phyloP scores from a whole-genome alignment of 2,113 vertebrate genomes.

The Percopsis transmontana region DNA sequence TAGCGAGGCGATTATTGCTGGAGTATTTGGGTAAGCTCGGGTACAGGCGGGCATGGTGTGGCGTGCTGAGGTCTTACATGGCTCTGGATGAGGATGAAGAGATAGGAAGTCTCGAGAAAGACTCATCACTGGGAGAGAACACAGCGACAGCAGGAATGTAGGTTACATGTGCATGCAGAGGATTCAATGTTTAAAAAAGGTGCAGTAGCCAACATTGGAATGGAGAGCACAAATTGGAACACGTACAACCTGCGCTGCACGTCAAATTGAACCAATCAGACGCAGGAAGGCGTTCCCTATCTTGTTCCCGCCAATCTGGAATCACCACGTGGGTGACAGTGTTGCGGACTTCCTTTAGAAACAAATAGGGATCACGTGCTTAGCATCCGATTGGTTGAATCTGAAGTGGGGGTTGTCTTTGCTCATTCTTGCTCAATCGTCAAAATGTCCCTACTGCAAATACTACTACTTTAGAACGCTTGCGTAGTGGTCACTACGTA shows the following conservation, averaged over 20 bases:
- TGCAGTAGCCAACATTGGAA: not conserved
- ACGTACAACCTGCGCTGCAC: too few species aligned
- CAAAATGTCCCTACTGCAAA: too few species aligned
- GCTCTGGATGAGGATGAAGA: conserved; percentile 64
- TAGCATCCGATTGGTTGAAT: too few species aligned
- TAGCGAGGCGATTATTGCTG: conserved; percentile 10
- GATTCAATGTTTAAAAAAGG: not conserved
- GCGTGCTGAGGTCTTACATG: conserved; percentile 64
- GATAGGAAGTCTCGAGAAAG: conserved; percentile 60
- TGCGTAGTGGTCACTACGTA: conserved; percentile 2
- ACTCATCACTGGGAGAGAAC: conserved; percentile 68
- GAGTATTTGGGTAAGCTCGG: conserved; percentile 20
- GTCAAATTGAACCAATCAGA: too few species aligned
- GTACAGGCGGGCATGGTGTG: conserved; percentile 7
- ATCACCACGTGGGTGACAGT: too few species aligned
- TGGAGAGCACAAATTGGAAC: not conserved
- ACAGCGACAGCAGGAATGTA: conserved; percentile 42
- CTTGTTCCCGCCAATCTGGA: too few species aligned
- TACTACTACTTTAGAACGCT: not conserved
- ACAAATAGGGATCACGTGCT: too few species aligned
- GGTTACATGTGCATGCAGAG: conserved; percentile 35
- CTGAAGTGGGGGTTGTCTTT: too few species aligned
- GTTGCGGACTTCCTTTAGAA: too few species aligned
- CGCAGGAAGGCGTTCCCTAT: too few species aligned
- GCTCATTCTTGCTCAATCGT: too few species aligned